Evolutionary conservation across 1,140 invertebrate species (phyloP), one percentile per base, ranked within the genome.

Genomic region (Brachionus calyciflorus): DNA sequence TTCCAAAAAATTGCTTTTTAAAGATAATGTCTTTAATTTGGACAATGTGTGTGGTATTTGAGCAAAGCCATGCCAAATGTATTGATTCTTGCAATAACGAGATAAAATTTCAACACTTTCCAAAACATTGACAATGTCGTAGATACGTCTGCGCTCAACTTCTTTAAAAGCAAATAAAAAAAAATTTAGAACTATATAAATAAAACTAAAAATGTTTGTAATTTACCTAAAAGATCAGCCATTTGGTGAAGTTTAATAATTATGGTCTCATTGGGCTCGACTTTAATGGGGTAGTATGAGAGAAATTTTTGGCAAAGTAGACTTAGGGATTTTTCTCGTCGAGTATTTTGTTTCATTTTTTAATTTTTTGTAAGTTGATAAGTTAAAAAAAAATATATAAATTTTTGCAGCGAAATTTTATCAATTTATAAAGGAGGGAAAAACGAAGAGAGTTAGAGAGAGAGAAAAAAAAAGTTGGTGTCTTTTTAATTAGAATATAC

Each of bases 41-140:
- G 81, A 79, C 9, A 87, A 79, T 9, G 85, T 84, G 12, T 79
- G 79, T 6, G 57, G 40, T 17, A 87, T 79, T 75, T 85, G 82
- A 10, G 80, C 81, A 78, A 85, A 85, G 5, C 86, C 86, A 79
- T 85, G 84, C 86, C 86, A 87, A 0, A 80, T 70, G 79, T 87
- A 87, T 80, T 81, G 82, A 76, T 87, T 86, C 77, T 86, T 87
- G 4, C 82, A 84, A 63, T 85, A 79, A 69, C 87, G 83, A 46
- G 88, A 88, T 26, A 90, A 88, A 84, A 90, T 89, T 80, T 90
- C 88, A 79, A 91, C 87, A 81, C 90, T 89, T 81, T 91, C 90
- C 57, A 91, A 82, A 57, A 91, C 89, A 84, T 91, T 91, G 40
- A 91, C 89, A 77, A 91, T 91, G 80, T 91, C 90, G 85, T 91